A percentile compares a stretch with the other conserved stretches of the same genome.
Evolutionary conservation across 2,888 invertebrate species (phyloP).

Genomic region (Suillia variegata): DNA sequence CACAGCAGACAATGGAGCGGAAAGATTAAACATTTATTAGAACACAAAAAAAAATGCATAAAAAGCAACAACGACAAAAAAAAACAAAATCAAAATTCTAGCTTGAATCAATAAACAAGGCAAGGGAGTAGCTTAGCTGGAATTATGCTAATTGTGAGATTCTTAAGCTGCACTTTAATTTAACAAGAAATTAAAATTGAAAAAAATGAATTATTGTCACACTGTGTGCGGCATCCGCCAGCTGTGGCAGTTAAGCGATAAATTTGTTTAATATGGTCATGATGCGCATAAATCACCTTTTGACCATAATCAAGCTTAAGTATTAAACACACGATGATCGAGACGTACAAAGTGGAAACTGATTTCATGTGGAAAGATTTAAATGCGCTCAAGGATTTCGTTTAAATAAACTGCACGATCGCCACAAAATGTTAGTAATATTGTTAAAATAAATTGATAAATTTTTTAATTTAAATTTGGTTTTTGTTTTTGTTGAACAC

Average conservation of each 20-base stretch:
- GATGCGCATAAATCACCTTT: background rate
- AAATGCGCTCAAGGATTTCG: background rate
- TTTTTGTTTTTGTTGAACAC: no score
- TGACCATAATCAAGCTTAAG: background rate
- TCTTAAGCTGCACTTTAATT: background rate
- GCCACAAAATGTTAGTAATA: no score
- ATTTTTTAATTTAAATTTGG: no score
- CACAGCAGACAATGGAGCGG: background rate
- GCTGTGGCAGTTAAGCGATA: background rate
- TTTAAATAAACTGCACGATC: no score
- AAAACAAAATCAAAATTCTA: background rate
- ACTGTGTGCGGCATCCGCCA: conserved; percentile 14
- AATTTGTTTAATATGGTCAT: background rate
- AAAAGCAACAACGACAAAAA: background rate
- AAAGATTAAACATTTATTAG: conserved; percentile 1
- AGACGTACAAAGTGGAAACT: background rate
- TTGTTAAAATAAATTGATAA: no score
- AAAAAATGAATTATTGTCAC: no score
- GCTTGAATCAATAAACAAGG: background rate
- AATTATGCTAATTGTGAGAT: conserved; percentile 7
- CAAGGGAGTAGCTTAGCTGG: conserved; percentile 6
- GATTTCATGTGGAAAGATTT: background rate
- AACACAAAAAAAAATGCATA: background rate
- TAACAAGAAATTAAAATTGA: background rate
- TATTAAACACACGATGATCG: background rate